Evolutionary conservation across 2,888 invertebrate species (phyloP), one percentile per base, ranked within the genome.

Genomic region (Anoplius nigerrimus): DNA sequence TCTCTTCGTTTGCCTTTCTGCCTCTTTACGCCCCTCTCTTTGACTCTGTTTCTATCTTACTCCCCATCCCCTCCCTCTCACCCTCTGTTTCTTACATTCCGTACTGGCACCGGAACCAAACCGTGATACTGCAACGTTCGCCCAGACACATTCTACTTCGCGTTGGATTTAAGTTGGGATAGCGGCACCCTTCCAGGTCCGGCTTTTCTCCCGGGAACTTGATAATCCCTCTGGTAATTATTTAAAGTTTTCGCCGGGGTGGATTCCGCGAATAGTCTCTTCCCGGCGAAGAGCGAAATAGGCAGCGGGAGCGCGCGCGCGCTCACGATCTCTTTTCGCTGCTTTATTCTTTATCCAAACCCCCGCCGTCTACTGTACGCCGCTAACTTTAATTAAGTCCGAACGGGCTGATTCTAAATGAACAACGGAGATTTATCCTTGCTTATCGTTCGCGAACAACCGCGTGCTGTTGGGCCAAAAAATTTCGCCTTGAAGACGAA

Each of bases 141-240:
- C 53, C 22, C 54, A 24, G 67, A 34, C 58, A 61, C 60, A 69
- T 60, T 55, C 63, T 62, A 53, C 62, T 62, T 58, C 56, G 60
- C 46, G 54, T 48, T 43, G 66, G 69, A 69, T 69, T 69, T 69
- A 69, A 69, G 52, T 69, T 63, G 65, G 59, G 57, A 43, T 60
- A 51, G 69, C 46, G 70, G 62, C 20, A 15, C 56, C 59, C 71
- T 64, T 60, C 65, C 61, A 61, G 69, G 71, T 69, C 68, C 60
- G 67, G 57, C 61, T 70, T 74, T 70, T 69, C 76, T 53, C 55
- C 69, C 42, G 24, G 61, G 72, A 80, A 81, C 72, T 81, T 79
- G 84, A 81, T 84, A 82, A 84, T 82, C 83, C 79, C 63, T 43
- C 70, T 53, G 76, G 76, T 80, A 83, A 84, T 84, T 84, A 84